Evolutionary conservation across 2,113 vertebrate genomes (phyloP).

Genomic region (Brachyhypopomus occidentalis): DNA sequence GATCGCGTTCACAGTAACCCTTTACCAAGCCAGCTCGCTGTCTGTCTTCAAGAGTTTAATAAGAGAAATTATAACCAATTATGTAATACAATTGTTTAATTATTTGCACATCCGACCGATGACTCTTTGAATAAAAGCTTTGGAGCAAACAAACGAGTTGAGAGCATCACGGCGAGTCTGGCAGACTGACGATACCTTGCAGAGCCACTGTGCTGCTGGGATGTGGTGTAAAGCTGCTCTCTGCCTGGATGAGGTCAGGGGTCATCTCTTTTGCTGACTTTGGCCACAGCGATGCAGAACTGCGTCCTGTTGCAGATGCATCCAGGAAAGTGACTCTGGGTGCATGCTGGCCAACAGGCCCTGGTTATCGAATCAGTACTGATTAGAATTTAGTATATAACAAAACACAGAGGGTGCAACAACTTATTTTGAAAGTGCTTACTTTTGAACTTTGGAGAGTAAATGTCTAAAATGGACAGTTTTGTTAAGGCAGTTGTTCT

Average conservation of each 20-base stretch:
- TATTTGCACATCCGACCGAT: too few species aligned
- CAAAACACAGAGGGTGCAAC: too few species aligned
- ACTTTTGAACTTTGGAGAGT: too few species aligned
- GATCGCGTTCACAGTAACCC: conserved; percentile 40
- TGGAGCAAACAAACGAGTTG: too few species aligned
- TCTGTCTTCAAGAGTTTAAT: neutral
- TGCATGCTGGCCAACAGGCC: neutral
- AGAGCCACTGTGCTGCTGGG: conserved; percentile 60
- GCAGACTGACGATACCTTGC: conserved; percentile 7
- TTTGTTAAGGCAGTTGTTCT: too few species aligned
- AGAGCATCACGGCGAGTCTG: too few species aligned
- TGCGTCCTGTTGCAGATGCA: conserved; percentile 50
- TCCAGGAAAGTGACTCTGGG: conserved; percentile 66
- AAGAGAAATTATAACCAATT: neutral
- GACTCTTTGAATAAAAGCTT: too few species aligned
- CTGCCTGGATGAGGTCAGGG: conserved; percentile 46
- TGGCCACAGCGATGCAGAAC: conserved; percentile 27
- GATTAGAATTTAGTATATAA: neutral
- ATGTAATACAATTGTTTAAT: too few species aligned
- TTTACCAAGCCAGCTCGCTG: neutral
- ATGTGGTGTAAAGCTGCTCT: conserved; percentile 63
- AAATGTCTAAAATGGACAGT: too few species aligned
- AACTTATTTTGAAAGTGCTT: too few species aligned
- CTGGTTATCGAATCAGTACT: neutral
- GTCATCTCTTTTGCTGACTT: conserved; percentile 51